These are phyloP conservation scores for Avahi laniger DNA, from an alignment of 2,797 vertebrate genomes.

Conservation along the genomic window DNA sequence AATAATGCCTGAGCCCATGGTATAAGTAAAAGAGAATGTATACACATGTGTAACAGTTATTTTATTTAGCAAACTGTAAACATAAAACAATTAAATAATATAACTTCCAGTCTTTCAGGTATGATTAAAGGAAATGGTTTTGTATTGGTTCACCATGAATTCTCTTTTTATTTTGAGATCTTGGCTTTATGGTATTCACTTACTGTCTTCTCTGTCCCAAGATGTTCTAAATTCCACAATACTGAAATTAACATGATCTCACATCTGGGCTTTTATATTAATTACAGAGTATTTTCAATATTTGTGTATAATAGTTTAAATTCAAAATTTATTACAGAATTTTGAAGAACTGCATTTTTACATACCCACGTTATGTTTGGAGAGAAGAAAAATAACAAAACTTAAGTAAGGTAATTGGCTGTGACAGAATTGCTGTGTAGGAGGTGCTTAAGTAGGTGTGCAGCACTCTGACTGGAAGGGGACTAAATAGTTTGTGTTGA, in stretches of 20 bases:
- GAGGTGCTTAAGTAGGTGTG: not conserved
- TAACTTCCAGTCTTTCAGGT: not conserved
- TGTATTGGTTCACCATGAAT: not conserved
- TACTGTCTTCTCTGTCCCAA: not conserved
- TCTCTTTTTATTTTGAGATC: not conserved
- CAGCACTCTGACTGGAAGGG: not conserved
- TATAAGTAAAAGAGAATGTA: not conserved
- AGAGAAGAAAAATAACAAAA: not conserved
- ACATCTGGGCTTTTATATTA: not conserved
- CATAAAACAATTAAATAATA: not conserved
- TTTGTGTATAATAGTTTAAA: not conserved
- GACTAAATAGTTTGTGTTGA: not conserved
- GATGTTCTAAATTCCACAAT: not conserved
- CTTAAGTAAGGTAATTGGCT: not conserved
- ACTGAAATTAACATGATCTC: not conserved
- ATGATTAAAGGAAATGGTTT: not conserved
- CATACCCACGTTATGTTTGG: not conserved
- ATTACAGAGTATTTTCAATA: not conserved
- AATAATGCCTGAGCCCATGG: not conserved
- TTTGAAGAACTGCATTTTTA: not conserved
- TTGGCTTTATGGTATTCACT: not conserved
- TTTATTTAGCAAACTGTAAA: not conserved
- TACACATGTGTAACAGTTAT: not conserved
- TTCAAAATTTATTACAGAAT: not conserved
- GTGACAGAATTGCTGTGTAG: not conserved